Evolutionary conservation across 2,113 vertebrate genomes (phyloP).

Genomic region (Centropus bengalensis): DNA sequence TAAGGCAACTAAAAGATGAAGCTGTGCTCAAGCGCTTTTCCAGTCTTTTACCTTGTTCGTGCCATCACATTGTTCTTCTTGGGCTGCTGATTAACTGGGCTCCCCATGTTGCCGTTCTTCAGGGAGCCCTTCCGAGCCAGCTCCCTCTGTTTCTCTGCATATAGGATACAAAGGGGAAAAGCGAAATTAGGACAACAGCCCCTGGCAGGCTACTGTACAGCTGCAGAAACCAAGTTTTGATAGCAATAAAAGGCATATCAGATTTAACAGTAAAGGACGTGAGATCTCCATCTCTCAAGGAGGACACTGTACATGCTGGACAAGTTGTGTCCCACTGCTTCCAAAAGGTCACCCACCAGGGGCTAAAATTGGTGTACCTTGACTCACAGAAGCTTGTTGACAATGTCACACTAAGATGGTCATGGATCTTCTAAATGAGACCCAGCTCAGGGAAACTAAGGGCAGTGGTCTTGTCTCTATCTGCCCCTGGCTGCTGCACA

Average conservation of each 20-base stretch:
- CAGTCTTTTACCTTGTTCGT: slow-evolving; percentile 87
- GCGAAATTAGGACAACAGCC: slow-evolving; percentile 11
- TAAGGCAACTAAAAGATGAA: background rate
- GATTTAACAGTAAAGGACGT: background rate
- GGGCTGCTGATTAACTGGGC: slow-evolving; percentile 97
- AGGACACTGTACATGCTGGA: background rate
- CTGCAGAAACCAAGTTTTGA: background rate
- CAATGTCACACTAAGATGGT: background rate
- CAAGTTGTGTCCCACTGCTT: background rate
- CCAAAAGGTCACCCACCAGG: background rate
- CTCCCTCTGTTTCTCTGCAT: slow-evolving; percentile 96
- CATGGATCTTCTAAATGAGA: background rate
- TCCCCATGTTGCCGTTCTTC: slow-evolving; percentile 92
- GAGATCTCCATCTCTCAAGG: background rate
- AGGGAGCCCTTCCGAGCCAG: slow-evolving; percentile 93
- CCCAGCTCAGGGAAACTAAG: background rate
- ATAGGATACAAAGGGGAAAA: slow-evolving; percentile 60
- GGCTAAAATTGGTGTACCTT: background rate
- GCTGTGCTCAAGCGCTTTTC: background rate
- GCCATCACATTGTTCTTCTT: slow-evolving; percentile 99
- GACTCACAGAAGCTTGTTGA: background rate
- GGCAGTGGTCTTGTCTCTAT: background rate
- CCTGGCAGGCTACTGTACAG: background rate
- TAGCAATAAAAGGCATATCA: background rate
- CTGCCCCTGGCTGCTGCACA: background rate